Percentiles rank a stretch among this genome's conserved stretches.
These are phyloP conservation scores for Caenorhabditis wallacei DNA, from an alignment of 2,888 invertebrate species.

Conservation along the genomic window DNA sequence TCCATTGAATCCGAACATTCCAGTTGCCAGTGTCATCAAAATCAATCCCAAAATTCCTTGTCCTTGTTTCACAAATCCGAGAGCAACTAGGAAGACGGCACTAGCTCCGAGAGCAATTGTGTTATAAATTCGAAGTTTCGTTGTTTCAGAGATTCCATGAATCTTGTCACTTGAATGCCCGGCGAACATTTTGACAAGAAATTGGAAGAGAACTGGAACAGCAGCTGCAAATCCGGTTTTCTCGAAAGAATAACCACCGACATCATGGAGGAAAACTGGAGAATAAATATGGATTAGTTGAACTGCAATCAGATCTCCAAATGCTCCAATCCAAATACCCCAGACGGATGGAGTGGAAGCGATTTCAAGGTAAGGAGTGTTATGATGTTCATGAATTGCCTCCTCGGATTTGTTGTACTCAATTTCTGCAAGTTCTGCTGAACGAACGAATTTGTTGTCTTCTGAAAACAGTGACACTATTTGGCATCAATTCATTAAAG, in stretches of 20 bases:
- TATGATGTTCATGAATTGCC: conserved; percentile 24
- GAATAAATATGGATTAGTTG: conserved; percentile 77
- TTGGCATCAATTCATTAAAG: neutral
- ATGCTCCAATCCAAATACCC: conserved; percentile 82
- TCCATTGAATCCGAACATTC: conserved; percentile 81
- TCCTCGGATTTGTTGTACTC: conserved; percentile 58
- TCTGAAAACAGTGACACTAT: conserved; percentile 30
- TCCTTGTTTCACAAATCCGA: conserved; percentile 75
- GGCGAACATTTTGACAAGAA: conserved; percentile 79
- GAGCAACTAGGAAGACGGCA: conserved; percentile 78
- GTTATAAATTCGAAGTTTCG: conserved; percentile 80
- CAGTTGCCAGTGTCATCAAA: conserved; percentile 79
- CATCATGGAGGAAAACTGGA: conserved; percentile 71
- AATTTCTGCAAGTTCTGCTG: conserved; percentile 61
- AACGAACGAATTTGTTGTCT: conserved; percentile 47
- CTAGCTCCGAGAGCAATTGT: conserved; percentile 78
- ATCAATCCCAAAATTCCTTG: conserved; percentile 71
- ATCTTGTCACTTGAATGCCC: conserved; percentile 80
- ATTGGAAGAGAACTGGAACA: conserved; percentile 81
- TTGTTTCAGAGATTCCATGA: conserved; percentile 74
- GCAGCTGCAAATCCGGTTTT: conserved; percentile 82
- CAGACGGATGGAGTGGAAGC: conserved; percentile 79
- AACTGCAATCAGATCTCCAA: conserved; percentile 82
- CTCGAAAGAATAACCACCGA: conserved; percentile 78
- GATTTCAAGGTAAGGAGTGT: conserved; percentile 78